A percentile compares a stretch with the other conserved stretches of the same genome.
These are phyloP conservation scores for Hirtodrosophila histrioides DNA, from an alignment of 2,888 invertebrate genomes.

Conservation along the genomic window DNA sequence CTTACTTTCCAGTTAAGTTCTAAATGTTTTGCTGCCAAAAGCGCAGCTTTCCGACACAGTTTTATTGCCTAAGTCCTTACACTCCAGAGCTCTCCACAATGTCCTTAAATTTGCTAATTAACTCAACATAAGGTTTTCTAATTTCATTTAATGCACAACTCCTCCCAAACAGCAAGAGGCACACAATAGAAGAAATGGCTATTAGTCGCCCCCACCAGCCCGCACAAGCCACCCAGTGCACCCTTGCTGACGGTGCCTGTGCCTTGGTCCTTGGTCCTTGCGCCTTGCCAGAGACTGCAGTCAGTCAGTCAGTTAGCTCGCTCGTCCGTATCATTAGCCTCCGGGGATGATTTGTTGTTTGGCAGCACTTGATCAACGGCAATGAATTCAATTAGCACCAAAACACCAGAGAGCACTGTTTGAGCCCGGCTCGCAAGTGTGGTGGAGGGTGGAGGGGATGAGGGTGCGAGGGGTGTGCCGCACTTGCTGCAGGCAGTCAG, in stretches of 20 bases:
- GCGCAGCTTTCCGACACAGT: not conserved
- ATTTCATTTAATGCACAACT: slow-evolving; percentile 73
- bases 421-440: slow-evolving; percentile 13
- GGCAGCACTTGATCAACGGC: slow-evolving; percentile 81
- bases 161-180: not conserved
- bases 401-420: slow-evolving; percentile 61
- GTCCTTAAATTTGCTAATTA: slow-evolving; percentile 76
- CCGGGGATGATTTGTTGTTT: slow-evolving; percentile 78
- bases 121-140: slow-evolving; percentile 80
- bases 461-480: slow-evolving; percentile 11
- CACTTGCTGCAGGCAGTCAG: slow-evolving; percentile 57
- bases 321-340: slow-evolving; percentile 77
- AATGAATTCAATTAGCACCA: slow-evolving; percentile 82
- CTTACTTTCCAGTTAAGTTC: too few species aligned
- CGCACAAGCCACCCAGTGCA: slow-evolving; percentile 18
- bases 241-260: slow-evolving; percentile 14
- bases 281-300: slow-evolving; percentile 15
- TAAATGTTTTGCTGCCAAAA: not conserved
- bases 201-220: slow-evolving; percentile 23
- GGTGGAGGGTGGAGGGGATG: not conserved
- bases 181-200: slow-evolving; percentile 25
- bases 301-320: slow-evolving; percentile 58
- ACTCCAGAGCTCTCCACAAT: slow-evolving; percentile 27
- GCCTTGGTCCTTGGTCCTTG: slow-evolving; percentile 19
- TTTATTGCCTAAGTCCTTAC: not conserved